Conservation (phyloP, 2,113 vertebrate genomes). For the Corythaixoides concolor region DNA sequence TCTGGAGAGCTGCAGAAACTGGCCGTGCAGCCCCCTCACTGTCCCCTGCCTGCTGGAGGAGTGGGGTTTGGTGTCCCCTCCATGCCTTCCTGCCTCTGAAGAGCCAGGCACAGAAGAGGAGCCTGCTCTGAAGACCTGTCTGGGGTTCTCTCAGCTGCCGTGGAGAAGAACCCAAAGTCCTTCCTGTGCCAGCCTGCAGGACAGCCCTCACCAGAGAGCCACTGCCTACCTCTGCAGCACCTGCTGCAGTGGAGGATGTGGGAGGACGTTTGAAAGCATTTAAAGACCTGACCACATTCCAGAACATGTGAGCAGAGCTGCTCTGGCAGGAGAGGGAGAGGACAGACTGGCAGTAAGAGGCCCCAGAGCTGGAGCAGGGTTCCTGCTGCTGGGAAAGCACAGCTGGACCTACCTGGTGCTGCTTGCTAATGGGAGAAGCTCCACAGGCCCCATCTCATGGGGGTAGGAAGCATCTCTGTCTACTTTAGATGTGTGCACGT, state of each 20-base stretch:
- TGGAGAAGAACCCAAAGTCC: accelerated
- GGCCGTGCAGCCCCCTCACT: accelerated
- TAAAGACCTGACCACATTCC: not conserved
- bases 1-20: not conserved
- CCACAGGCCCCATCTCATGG: not conserved
- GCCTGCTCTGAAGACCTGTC: not conserved
- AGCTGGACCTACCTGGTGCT: not conserved
- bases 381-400: not conserved
- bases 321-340: not conserved
- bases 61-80: not conserved
- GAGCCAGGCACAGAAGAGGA: not conserved
- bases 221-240: not conserved
- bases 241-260: not conserved
- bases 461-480: not conserved
- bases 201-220: not conserved
- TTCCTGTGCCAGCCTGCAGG: not conserved
- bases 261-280: not conserved
- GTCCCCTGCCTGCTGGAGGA: not conserved
- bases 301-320: not conserved
- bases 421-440: not conserved
- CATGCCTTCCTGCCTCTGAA: not conserved
- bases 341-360: not conserved
- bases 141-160: not conserved
- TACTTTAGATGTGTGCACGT: not conserved
- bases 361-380: not conserved